phyloP scores from a whole-genome alignment of 2,797 vertebrate species.

The Hypotaenidia okinawae region DNA sequence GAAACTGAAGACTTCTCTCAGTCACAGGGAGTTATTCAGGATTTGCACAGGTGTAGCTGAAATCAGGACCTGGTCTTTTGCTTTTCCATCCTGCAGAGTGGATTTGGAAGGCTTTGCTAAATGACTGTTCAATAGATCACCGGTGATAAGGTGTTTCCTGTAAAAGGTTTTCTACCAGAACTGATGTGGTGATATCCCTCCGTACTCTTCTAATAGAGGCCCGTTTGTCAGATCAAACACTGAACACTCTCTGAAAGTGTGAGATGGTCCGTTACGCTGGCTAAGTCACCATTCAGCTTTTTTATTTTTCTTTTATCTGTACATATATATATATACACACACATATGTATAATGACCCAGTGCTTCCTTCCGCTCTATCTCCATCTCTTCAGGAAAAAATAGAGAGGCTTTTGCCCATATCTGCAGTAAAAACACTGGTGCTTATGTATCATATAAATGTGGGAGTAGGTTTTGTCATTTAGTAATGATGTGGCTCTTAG shows the following conservation, averaged over 20 bases:
- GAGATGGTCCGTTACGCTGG: not conserved
- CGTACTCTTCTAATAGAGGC: not conserved
- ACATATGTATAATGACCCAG: not conserved
- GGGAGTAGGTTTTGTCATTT: constrained; percentile 23
- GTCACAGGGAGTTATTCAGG: not conserved
- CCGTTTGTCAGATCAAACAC: constrained; percentile 19
- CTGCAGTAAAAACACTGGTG: not conserved
- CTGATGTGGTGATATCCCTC: not conserved
- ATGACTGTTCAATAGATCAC: constrained; percentile 30
- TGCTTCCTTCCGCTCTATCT: not conserved
- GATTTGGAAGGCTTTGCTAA: constrained; percentile 44
- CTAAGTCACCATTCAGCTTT: not conserved
- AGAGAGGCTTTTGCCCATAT: not conserved
- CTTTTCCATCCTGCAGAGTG: not conserved
- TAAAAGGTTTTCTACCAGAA: constrained; percentile 32
- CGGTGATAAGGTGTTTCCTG: not conserved
- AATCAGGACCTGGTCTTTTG: constrained; percentile 6
- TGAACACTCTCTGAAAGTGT: not conserved
- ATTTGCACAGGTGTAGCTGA: constrained; percentile 30
- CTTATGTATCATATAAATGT: not conserved
- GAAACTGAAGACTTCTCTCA: constrained; percentile 10
- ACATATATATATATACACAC: not conserved
- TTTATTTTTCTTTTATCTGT: not conserved
- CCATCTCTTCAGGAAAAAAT: not conserved
- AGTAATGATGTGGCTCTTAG: not conserved